Evolutionary conservation across 2,888 invertebrate species (phyloP).

Genomic region (Spicauda simplicius): DNA sequence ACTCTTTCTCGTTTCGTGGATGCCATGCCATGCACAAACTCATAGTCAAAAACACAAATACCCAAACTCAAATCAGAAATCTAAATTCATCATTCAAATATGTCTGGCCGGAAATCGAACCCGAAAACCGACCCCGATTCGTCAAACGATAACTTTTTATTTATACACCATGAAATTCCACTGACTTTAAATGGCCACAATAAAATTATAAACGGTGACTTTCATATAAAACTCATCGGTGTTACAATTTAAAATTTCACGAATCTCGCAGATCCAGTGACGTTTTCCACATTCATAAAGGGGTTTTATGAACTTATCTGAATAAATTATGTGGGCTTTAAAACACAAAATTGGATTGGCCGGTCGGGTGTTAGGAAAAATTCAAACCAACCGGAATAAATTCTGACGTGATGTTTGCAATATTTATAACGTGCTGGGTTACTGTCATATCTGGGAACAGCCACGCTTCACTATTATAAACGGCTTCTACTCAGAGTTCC

Average conservation of each 20-base stretch:
- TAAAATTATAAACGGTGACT: too few relatives aligned
- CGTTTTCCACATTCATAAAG: conserved; percentile 31
- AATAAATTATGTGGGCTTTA: conserved; percentile 30
- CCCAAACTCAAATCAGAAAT: too few relatives aligned
- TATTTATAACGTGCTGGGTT: conserved; percentile 72
- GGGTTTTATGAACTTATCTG: conserved; percentile 34
- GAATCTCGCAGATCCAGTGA: conserved; percentile 26
- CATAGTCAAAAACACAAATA: too few relatives aligned
- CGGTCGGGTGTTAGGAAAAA: conserved; percentile 46
- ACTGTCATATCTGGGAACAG: conserved; percentile 44
- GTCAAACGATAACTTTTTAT: too few relatives aligned
- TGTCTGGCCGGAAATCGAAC: too few relatives aligned
- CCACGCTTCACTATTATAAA: conserved; percentile 60
- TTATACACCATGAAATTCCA: too few relatives aligned
- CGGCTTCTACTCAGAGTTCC: too few relatives aligned
- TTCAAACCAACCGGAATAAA: conserved; percentile 60
- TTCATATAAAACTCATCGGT: background rate
- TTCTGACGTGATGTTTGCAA: conserved; percentile 55
- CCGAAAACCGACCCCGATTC: too few relatives aligned
- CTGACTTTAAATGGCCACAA: too few relatives aligned
- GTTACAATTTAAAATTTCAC: conserved; percentile 31
- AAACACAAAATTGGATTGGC: conserved; percentile 30
- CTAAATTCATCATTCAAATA: too few relatives aligned
- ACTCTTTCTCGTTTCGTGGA: too few relatives aligned
- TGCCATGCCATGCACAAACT: too few relatives aligned